phyloP scores from a whole-genome alignment of 2,888 invertebrate genomes.

The Electrophaes corylata region DNA sequence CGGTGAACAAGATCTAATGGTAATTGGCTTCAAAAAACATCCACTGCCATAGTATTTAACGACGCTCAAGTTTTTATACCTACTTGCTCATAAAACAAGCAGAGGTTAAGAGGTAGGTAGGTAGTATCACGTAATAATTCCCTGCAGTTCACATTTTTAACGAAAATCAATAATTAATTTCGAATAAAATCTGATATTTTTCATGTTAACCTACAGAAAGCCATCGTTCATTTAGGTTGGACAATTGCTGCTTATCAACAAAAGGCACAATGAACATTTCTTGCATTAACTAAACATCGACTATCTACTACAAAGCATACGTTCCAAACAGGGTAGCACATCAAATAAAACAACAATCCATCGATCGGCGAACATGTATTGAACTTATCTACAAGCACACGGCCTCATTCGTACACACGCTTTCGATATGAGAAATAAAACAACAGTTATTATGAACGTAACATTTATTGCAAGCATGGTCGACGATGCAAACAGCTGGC shows the following conservation, averaged over 20 bases:
- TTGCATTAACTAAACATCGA: slow-evolving; percentile 44
- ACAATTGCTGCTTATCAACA: background rate
- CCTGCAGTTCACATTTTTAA: no score
- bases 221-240: background rate
- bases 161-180: no score
- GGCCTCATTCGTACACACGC: slow-evolving; percentile 38
- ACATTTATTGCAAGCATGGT: slow-evolving; percentile 75
- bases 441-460: slow-evolving; percentile 64
- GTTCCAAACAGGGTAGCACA: slow-evolving; percentile 43
- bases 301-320: slow-evolving; percentile 50
- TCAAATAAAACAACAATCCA: slow-evolving; percentile 73
- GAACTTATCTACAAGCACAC: slow-evolving; percentile 48
- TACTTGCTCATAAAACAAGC: no score
- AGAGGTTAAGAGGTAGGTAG: no score
- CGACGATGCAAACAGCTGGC: slow-evolving; percentile 58
- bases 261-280: background rate
- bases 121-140: no score
- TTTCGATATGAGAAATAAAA: slow-evolving; percentile 76
- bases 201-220: no score
- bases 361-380: slow-evolving; percentile 35
- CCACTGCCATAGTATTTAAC: no score
- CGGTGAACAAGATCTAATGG: background rate
- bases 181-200: no score
- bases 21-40: background rate
- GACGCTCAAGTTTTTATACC: no score